These are phyloP conservation scores for Chelon auratus DNA, from an alignment of 2,797 vertebrate species.

Conservation along the genomic window DNA sequence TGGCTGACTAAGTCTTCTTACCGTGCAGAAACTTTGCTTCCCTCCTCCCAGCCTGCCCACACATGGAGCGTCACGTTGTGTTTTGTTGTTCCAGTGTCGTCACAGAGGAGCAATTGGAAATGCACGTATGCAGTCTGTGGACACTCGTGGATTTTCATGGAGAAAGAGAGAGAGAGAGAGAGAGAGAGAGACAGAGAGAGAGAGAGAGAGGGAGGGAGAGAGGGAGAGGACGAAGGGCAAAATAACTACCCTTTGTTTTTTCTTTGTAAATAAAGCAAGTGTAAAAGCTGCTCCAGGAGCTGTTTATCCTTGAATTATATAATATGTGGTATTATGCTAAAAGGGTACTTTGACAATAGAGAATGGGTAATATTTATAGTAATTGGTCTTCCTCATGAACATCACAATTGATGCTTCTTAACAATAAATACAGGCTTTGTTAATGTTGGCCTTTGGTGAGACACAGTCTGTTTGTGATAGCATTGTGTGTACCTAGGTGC, in stretches of 20 bases:
- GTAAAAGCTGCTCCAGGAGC: neutral
- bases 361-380: neutral
- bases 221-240: neutral
- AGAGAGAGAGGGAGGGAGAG: neutral
- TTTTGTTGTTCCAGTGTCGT: constrained; percentile 57
- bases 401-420: neutral
- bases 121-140: neutral
- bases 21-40: constrained; percentile 59
- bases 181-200: rapidly evolving
- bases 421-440: neutral
- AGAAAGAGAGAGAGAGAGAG: neutral
- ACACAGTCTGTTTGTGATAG: constrained; percentile 15
- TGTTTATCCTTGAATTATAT: neutral
- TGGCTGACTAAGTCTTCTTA: constrained; percentile 75
- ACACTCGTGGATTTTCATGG: neutral
- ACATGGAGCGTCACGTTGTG: constrained; percentile 56
- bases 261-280: constrained; percentile 4
- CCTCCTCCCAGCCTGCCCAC: constrained; percentile 56
- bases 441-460: constrained; percentile 11
- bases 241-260: neutral
- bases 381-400: neutral
- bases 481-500: constrained; percentile 1
- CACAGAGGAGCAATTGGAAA: constrained; percentile 16
- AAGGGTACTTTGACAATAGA: neutral
- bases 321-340: neutral